A percentile compares a stretch with the other conserved stretches of the same genome.
phyloP scores from a whole-genome alignment of 2,797 vertebrate genomes.

The Ptychadena robeensis region DNA sequence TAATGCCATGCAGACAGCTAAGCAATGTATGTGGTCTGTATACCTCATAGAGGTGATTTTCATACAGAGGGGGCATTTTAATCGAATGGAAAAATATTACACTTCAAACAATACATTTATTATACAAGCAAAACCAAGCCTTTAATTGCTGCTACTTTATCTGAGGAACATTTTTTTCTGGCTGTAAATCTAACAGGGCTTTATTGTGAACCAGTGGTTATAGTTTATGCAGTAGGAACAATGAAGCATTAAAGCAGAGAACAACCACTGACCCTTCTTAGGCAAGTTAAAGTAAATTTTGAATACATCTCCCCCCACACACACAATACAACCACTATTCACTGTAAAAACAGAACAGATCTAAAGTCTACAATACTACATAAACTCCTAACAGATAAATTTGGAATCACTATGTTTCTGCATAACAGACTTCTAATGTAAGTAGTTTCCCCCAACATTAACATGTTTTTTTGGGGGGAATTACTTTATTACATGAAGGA shows the following conservation, averaged over 20 bases:
- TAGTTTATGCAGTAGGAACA: conserved; percentile 61
- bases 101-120: conserved; percentile 61
- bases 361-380: neutral
- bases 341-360: neutral
- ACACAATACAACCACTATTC: neutral
- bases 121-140: conserved; percentile 54
- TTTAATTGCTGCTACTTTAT: conserved; percentile 61
- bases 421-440: too few relatives aligned
- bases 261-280: conserved; percentile 56
- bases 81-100: conserved; percentile 55
- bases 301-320: too few relatives aligned
- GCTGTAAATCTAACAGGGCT: conserved; percentile 58
- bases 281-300: conserved; percentile 45
- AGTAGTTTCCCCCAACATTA: too few relatives aligned
- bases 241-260: conserved; percentile 32
- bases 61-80: conserved; percentile 53
- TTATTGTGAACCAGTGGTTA: conserved; percentile 59
- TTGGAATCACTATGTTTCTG: too few relatives aligned
- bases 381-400: neutral
- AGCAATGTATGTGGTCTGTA: conserved; percentile 11
- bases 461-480: too few relatives aligned
- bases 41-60: conserved; percentile 40
- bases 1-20: conserved; percentile 51
- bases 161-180: conserved; percentile 55
- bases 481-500: too few relatives aligned